These are phyloP conservation scores for Poeciliopsis turneri DNA, from an alignment of 2,797 vertebrate species.

Conservation along the genomic window DNA sequence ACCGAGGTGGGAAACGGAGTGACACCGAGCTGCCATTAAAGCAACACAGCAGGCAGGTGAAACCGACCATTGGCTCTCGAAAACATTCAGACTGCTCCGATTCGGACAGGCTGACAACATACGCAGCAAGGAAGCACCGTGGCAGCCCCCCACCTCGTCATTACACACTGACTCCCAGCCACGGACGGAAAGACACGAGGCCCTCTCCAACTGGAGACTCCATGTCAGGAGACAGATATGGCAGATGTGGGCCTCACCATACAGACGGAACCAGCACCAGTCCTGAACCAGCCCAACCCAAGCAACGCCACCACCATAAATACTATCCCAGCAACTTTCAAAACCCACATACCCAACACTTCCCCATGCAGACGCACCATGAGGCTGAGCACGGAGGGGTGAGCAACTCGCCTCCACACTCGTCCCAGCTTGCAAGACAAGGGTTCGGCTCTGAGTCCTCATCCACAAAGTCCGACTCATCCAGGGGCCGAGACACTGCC, in stretches of 20 bases:
- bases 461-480: conserved; percentile 72
- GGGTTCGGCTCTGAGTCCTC: conserved; percentile 69
- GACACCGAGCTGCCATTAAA: conserved; percentile 44
- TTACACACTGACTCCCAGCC: conserved; percentile 18
- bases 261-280: conserved; percentile 77
- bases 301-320: conserved; percentile 49
- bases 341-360: conserved; percentile 36
- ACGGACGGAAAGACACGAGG: conserved; percentile 52
- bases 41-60: conserved; percentile 46
- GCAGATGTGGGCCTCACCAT: conserved; percentile 48
- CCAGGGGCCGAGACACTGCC: conserved; percentile 61
- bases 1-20: conserved; percentile 34
- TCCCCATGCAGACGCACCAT: conserved; percentile 28
- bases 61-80: conserved; percentile 37
- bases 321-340: conserved; percentile 34
- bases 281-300: conserved; percentile 64
- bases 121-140: conserved; percentile 34
- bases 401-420: conserved; percentile 27
- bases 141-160: conserved; percentile 58
- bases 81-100: conserved; percentile 52
- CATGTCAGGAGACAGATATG: conserved; percentile 48
- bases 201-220: conserved; percentile 37
- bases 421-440: conserved; percentile 30
- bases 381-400: conserved; percentile 13
- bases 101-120: conserved; percentile 58